Evolutionary conservation across 2,888 invertebrate species (phyloP).

Genomic region (Pedicia rivosa): DNA sequence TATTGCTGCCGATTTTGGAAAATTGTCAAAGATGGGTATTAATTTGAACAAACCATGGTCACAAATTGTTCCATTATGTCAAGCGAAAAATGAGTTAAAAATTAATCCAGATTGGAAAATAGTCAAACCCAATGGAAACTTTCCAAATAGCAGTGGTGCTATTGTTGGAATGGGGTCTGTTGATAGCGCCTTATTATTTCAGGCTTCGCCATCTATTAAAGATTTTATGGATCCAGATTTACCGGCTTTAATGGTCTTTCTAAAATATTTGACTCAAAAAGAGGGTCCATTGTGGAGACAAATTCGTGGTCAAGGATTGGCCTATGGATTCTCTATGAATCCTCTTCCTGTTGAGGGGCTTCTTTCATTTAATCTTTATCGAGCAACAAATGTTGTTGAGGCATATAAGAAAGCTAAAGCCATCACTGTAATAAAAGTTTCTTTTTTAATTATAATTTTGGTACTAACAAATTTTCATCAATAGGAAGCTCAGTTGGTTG

Average conservation of each 20-base stretch:
- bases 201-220: slow-evolving; percentile 47
- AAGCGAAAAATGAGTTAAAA: slow-evolving; percentile 5
- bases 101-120: slow-evolving; percentile 18
- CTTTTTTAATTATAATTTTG: no score
- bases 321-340: slow-evolving; percentile 60
- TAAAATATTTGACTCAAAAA: slow-evolving; percentile 58
- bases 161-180: slow-evolving; percentile 67
- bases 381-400: slow-evolving; percentile 59
- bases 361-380: slow-evolving; percentile 53
- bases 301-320: slow-evolving; percentile 71
- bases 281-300: slow-evolving; percentile 73
- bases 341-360: slow-evolving; percentile 49
- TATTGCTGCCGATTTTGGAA: slow-evolving; percentile 47
- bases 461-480: no score
- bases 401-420: slow-evolving; percentile 64
- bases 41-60: slow-evolving; percentile 35
- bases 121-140: slow-evolving; percentile 19
- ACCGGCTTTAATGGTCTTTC: slow-evolving; percentile 57
- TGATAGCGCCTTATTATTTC: slow-evolving; percentile 60
- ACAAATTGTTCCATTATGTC: slow-evolving; percentile 19
- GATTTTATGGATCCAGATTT: slow-evolving; percentile 45
- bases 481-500: slow-evolving; percentile 42
- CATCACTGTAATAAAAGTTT: no score
- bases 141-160: slow-evolving; percentile 36
- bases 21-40: slow-evolving; percentile 7